Base-by-base conservation (phyloP, 2,888 invertebrate genomes). In the Agapostemon virescens region DNA sequence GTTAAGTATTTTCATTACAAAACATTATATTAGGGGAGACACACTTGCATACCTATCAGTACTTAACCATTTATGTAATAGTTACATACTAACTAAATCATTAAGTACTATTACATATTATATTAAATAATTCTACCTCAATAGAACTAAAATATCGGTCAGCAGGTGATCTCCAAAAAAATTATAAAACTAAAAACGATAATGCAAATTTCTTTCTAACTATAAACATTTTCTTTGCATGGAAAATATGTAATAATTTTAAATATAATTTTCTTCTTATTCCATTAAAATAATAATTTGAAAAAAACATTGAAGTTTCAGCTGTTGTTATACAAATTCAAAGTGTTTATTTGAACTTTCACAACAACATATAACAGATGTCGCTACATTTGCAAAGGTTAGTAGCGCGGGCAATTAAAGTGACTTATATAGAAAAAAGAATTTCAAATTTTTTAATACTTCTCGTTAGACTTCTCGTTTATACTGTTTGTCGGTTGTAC, bases 401-500 rank as follows among this genome's bases (percentile, higher is more conserved):
- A 20, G n/a, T n/a, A n/a, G n/a, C n/a, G n/a, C n/a, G n/a, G n/a
- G n/a, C n/a, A n/a, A n/a, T n/a, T n/a, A n/a, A n/a, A n/a, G n/a
- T n/a, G n/a, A n/a, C n/a, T n/a, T n/a, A n/a, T n/a, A n/a, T n/a
- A n/a, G n/a, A n/a, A n/a, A n/a, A n/a, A n/a, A n/a, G n/a, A n/a
- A n/a, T n/a, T n/a, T n/a, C n/a, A n/a, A n/a, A n/a, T 1, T 3
- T 30, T 2, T 17, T 9, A 11, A 30, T 55, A 61, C 42, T 74
- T 23, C 30, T 11, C 6, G 0, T 2, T 15, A 13, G 2, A 0
- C 11, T 0, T n/a, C 0, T 0, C 33, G 6, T 15, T 45, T 20
- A 2, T 20, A 1, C 23, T 9, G 26, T 30, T 55, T 58, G 0
- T 13, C 17, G 26, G 7, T 15, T n/a, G n/a, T 2, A 38, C 26